Conservation (phyloP, 2,888 invertebrate species). For the Pherbina coryleti region DNA sequence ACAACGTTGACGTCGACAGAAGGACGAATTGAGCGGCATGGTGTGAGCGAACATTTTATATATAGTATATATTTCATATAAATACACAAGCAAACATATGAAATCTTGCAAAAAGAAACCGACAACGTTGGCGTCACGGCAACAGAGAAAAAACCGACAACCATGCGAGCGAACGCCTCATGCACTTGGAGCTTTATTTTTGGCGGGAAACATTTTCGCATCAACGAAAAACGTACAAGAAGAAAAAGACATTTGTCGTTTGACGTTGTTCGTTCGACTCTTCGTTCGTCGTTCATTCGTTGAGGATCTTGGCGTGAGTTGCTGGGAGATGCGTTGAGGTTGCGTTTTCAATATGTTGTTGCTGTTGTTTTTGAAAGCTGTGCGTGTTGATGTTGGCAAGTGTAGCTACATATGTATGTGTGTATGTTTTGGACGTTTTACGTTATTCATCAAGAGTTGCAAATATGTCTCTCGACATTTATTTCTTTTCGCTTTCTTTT, state of each 20-base stretch:
- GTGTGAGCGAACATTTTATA: too few species aligned
- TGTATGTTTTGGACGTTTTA: conserved; percentile 11
- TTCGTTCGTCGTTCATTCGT: neutral
- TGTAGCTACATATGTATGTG: conserved; percentile 29
- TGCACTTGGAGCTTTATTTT: conserved; percentile 15
- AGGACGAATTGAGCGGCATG: neutral
- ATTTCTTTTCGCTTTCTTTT: neutral
- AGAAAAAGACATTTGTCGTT: conserved; percentile 10
- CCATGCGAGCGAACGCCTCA: too few species aligned
- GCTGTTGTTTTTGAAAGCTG: conserved; percentile 50
- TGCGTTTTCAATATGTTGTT: conserved; percentile 40
- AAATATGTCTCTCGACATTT: conserved; percentile 44
- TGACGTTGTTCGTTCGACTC: neutral
- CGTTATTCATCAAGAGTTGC: conserved; percentile 56
- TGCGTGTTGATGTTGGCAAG: conserved; percentile 37
- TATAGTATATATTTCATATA: too few species aligned
- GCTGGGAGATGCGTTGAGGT: conserved; percentile 35
- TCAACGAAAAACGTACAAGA: neutral
- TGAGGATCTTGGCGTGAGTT: neutral
- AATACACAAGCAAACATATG: too few species aligned
- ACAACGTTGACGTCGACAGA: neutral
- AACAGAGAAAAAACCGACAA: too few species aligned
- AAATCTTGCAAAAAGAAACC: too few species aligned
- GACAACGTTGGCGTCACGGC: too few species aligned
- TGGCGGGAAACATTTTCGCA: conserved; percentile 21